Conservation (phyloP, 2,797 vertebrate species). For the Micropoecilia bifurca region DNA sequence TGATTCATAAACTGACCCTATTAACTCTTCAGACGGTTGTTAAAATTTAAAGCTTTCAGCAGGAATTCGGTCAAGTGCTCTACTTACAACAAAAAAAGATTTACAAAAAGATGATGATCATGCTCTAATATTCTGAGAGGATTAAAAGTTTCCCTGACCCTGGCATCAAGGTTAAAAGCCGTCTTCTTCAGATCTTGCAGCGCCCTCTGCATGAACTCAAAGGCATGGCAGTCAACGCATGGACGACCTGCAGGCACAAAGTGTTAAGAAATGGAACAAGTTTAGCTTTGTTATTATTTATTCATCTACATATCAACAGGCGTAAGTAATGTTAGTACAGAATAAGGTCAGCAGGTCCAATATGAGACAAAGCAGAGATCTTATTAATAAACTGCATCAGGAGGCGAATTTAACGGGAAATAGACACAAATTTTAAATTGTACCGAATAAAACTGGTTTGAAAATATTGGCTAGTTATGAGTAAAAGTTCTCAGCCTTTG, state of each 20-base stretch:
- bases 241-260: conserved; percentile 84
- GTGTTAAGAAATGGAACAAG: neutral
- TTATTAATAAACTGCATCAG: neutral
- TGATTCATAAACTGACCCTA: neutral
- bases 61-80: neutral
- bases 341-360: neutral
- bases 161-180: conserved; percentile 88
- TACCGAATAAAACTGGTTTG: neutral
- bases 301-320: neutral
- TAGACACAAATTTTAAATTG: neutral
- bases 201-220: conserved; percentile 98
- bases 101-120: neutral
- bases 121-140: neutral
- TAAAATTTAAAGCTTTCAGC: neutral
- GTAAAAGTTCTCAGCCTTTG: neutral
- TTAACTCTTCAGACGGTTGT: neutral
- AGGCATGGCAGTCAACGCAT: conserved; percentile 95
- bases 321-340: neutral
- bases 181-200: conserved; percentile 94
- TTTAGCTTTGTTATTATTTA: neutral
- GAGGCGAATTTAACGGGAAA: neutral
- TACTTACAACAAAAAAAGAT: neutral
- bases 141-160: conserved; percentile 76
- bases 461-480: neutral
- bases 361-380: too few relatives aligned